Base-by-base conservation (phyloP, 2,888 invertebrate genomes). In the Halictus ligatus region DNA sequence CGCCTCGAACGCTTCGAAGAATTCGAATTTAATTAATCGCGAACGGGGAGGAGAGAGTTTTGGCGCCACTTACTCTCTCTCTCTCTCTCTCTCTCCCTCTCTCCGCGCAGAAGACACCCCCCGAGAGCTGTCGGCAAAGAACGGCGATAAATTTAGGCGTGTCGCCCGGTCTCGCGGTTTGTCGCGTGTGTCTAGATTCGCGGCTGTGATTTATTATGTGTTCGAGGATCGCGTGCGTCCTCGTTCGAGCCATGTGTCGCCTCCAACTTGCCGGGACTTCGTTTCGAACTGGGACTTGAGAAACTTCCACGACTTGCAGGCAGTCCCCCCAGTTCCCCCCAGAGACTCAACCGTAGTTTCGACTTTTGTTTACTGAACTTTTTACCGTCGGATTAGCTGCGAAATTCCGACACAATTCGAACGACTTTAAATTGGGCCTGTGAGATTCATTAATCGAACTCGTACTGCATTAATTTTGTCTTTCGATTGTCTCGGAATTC, bases 141-240 rank as follows among this genome's bases (percentile, higher is more conserved):
- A 85, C 67, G 84, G n/a, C 89, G 83, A 89, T 89, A 89, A 90
- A 89, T 89, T 87, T 88, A 79, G 78, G 75, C 81, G 74, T 69
- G 80, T 79, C 77, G 73, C 72, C 76, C 78, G 78, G 60, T 74
- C 78, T 81, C 81, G 90, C 81, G 90, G 86, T 89, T 86, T 86
- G 86, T 90, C 89, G 83, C 80, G 74, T 80, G 83, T 81, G 88
- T 79, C 81, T 82, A 86, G 90, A 84, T 80, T 77, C 90, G 82
- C 84, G 80, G n/a, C 15, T 67, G 84, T 88, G 86, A 90, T 89
- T 89, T 89, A 90, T 90, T 78, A 83, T 79, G 86, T 80, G 86
- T 83, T 60, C 82, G 73, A 40, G 75, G 81, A 88, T 88, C 88
- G 88, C 88, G 86, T 83, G 89, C 83, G 80, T 76, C 83, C 72